These are phyloP conservation scores for Agrotis puta DNA, from an alignment of 2,888 invertebrate genomes.

Conservation along the genomic window DNA sequence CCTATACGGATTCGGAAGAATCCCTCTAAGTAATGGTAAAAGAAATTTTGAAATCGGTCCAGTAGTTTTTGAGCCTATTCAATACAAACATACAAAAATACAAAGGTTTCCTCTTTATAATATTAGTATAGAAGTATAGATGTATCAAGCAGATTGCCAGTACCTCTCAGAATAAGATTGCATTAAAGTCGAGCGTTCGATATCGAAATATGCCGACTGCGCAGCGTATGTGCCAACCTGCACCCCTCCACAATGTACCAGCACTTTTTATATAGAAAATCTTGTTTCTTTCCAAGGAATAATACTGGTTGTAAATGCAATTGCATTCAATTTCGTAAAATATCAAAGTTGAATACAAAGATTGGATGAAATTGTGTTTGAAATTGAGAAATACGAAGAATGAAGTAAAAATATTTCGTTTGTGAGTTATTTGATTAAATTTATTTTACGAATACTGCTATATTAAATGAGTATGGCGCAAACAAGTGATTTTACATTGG, in stretches of 20 bases:
- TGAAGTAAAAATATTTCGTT: constrained; percentile 16
- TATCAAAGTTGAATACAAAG: constrained; percentile 38
- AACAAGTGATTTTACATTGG: not conserved
- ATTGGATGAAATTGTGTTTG: constrained; percentile 20
- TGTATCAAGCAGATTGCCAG: constrained; percentile 73
- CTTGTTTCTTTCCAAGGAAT: constrained; percentile 45
- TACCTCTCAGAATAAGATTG: constrained; percentile 75
- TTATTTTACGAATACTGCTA: constrained; percentile 9
- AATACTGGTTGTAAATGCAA: constrained; percentile 34
- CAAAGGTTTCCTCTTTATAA: no score
- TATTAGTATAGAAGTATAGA: no score
- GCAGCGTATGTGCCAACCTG: constrained; percentile 78
- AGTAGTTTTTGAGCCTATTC: no score
- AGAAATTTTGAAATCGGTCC: no score
- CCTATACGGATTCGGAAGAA: no score
- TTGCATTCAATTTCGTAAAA: constrained; percentile 54
- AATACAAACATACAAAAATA: no score
- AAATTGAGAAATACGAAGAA: constrained; percentile 27
- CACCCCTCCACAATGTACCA: constrained; percentile 56
- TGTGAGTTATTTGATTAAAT: constrained; percentile 17
- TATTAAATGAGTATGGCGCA: not conserved
- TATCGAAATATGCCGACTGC: constrained; percentile 82
- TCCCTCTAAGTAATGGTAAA: no score
- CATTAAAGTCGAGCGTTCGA: constrained; percentile 80
- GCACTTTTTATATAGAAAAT: constrained; percentile 44